Conservation (phyloP, 2,113 vertebrate species). For the Microtus montanus region DNA sequence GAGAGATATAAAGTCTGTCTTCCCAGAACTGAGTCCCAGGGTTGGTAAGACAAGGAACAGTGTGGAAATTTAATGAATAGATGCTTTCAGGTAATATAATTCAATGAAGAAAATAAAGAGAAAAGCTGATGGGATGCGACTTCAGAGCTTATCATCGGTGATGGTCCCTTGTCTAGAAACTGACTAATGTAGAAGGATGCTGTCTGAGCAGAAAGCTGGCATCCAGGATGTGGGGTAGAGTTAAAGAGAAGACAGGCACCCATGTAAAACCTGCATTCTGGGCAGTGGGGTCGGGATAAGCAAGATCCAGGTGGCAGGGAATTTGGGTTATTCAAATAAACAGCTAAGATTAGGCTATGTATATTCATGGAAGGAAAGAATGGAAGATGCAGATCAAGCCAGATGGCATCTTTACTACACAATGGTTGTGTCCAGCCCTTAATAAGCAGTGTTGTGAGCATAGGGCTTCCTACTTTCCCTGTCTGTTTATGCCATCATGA, state of each 20-base stretch:
- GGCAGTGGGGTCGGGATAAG: background rate
- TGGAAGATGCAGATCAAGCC: background rate
- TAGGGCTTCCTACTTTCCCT: background rate
- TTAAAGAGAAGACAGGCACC: background rate
- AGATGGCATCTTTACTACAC: background rate
- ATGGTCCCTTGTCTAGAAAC: background rate
- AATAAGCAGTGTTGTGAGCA: background rate
- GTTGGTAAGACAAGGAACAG: background rate
- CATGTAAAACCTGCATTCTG: background rate
- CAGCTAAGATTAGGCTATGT: background rate
- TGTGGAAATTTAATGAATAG: background rate
- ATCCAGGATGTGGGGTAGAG: background rate
- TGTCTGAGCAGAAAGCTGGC: background rate
- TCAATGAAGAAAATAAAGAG: background rate
- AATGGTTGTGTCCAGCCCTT: too few species aligned
- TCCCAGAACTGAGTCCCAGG: background rate
- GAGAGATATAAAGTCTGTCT: background rate
- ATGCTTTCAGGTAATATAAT: background rate
- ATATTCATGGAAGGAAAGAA: background rate
- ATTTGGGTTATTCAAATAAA: background rate
- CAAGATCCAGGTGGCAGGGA: background rate
- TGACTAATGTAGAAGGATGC: background rate
- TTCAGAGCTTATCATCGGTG: background rate
- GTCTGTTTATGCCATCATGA: too few species aligned
- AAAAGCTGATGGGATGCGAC: background rate